phyloP scores from a whole-genome alignment of 2,797 vertebrate genomes.

The Xyrichtys novacula region DNA sequence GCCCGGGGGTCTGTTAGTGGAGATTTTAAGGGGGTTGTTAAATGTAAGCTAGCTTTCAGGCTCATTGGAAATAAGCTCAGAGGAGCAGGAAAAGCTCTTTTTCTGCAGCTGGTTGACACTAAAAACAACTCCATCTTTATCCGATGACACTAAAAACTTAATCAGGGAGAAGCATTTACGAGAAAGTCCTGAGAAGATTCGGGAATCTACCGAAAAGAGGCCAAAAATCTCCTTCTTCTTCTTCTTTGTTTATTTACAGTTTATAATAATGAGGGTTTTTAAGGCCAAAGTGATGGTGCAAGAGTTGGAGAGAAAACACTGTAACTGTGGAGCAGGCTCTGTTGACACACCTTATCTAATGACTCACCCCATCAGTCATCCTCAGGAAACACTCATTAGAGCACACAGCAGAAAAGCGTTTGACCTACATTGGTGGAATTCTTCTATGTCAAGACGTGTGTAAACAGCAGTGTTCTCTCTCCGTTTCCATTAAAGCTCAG shows the following conservation, averaged over 20 bases:
- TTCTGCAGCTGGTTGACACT: background rate
- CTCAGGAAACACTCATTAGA: slow-evolving; percentile 66
- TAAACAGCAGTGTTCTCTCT: slow-evolving; percentile 48
- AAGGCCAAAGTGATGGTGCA: slow-evolving; percentile 1
- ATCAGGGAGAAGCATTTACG: background rate
- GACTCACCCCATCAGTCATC: slow-evolving; percentile 56
- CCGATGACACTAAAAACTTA: background rate
- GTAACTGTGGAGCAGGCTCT: slow-evolving; percentile 25
- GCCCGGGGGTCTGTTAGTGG: background rate
- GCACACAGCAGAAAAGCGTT: slow-evolving; percentile 57
- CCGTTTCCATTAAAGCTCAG: slow-evolving; percentile 24
- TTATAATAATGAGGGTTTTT: background rate
- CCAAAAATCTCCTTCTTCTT: background rate
- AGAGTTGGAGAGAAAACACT: slow-evolving; percentile 23
- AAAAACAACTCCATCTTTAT: slow-evolving; percentile 1
- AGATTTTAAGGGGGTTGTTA: no score
- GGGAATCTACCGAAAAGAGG: background rate
- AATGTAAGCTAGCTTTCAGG: no score
- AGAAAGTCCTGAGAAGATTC: background rate
- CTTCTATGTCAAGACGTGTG: slow-evolving; percentile 42
- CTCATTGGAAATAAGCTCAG: no score
- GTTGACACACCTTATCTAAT: slow-evolving; percentile 71
- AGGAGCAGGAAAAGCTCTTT: background rate
- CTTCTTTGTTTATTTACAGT: background rate
- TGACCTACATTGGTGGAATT: slow-evolving; percentile 67